These are phyloP conservation scores for Hafferia zeledoni DNA, from an alignment of 2,797 vertebrate species.

Conservation along the genomic window DNA sequence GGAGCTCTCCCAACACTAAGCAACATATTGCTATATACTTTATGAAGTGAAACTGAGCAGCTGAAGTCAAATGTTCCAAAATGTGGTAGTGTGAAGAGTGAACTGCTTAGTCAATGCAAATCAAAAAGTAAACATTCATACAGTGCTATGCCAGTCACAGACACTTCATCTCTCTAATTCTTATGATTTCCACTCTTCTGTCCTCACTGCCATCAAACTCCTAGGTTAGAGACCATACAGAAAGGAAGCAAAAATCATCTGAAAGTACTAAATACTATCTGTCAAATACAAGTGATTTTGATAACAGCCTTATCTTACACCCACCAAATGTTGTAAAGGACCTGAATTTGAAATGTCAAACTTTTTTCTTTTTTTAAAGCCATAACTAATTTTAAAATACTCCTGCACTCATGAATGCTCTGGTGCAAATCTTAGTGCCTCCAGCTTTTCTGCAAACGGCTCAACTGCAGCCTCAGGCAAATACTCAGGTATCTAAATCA, in stretches of 20 bases:
- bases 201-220: neutral
- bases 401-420: neutral
- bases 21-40: constrained; percentile 1
- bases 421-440: neutral
- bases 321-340: neutral
- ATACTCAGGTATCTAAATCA: neutral
- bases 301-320: neutral
- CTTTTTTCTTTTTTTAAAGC: neutral
- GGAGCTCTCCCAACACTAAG: neutral
- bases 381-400: constrained; percentile 2
- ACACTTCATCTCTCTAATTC: neutral
- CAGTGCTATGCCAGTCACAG: neutral
- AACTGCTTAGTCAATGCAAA: neutral
- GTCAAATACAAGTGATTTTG: neutral
- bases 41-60: constrained; percentile 14
- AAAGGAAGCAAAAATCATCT: constrained; percentile 4
- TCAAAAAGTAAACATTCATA: neutral
- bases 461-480: neutral
- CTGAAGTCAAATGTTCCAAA: neutral
- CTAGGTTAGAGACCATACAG: neutral
- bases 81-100: neutral
- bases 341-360: neutral
- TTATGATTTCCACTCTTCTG: neutral
- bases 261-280: neutral
- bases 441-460: neutral